phyloP scores from a whole-genome alignment of 2,113 vertebrate species.

The Tragelaphus scriptus region DNA sequence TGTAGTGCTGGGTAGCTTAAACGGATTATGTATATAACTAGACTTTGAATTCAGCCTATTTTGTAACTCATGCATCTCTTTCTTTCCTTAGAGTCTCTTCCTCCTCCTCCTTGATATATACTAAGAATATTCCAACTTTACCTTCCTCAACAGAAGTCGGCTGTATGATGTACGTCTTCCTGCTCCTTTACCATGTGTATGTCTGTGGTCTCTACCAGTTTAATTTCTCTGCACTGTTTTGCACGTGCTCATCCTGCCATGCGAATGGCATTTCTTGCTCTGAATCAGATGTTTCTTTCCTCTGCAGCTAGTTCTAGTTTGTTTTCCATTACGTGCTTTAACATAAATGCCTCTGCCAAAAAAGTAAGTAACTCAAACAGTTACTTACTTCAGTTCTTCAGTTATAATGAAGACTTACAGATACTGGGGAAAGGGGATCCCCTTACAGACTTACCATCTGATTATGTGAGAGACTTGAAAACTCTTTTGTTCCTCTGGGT shows the following conservation, averaged over 20 bases:
- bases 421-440: neutral
- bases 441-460: neutral
- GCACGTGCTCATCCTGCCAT: neutral
- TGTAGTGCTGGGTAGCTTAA: neutral
- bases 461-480: neutral
- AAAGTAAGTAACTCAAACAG: neutral
- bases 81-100: conserved; percentile 59
- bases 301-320: neutral
- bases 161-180: conserved; percentile 56
- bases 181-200: neutral
- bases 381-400: neutral
- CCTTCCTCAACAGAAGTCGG: conserved; percentile 45
- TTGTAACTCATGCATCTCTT: conserved; percentile 55
- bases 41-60: neutral
- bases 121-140: conserved; percentile 63
- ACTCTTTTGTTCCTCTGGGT: neutral
- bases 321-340: neutral
- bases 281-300: neutral
- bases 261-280: neutral
- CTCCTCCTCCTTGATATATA: conserved; percentile 44
- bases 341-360: neutral
- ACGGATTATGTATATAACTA: neutral
- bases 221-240: neutral
- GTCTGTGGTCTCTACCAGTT: neutral
- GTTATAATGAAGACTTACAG: neutral